Evolutionary conservation across 2,888 invertebrate genomes (phyloP).

Genomic region (Macrosoma leucophasiata): DNA sequence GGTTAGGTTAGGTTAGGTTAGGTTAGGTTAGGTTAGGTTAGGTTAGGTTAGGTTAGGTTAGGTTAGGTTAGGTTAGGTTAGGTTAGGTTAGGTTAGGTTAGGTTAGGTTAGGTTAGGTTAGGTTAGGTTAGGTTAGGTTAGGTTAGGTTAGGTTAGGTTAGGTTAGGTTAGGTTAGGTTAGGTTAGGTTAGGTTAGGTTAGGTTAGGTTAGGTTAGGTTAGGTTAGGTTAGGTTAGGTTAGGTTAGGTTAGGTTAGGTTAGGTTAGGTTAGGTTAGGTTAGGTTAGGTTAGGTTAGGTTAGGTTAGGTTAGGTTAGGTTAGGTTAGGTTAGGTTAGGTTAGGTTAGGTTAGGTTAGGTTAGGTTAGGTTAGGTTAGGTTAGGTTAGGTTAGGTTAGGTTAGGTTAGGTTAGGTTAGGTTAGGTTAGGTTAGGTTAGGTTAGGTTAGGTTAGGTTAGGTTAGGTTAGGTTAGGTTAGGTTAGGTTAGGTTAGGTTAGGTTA

Average conservation of each 20-base stretch:
- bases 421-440: slow-evolving; percentile 10
- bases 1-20: slow-evolving; percentile 5
- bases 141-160: slow-evolving; percentile 5
- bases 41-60: slow-evolving; percentile 5
- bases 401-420: slow-evolving; percentile 9
- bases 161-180: slow-evolving; percentile 9
- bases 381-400: slow-evolving; percentile 5
- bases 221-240: slow-evolving; percentile 9
- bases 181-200: slow-evolving; percentile 9
- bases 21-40: slow-evolving; percentile 5
- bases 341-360: slow-evolving; percentile 14
- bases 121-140: slow-evolving; percentile 5
- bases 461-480: slow-evolving; percentile 6
- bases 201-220: slow-evolving; percentile 9
- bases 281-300: slow-evolving; percentile 9
- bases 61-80: slow-evolving; percentile 5
- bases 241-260: slow-evolving; percentile 9
- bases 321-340: slow-evolving; percentile 17
- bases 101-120: slow-evolving; percentile 5
- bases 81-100: slow-evolving; percentile 5
- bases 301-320: slow-evolving; percentile 9
- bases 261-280: slow-evolving; percentile 9
- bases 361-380: slow-evolving; percentile 5
- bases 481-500: slow-evolving; percentile 5
- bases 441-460: slow-evolving; percentile 5